phyloP scores from a whole-genome alignment of 2,888 invertebrate genomes.

The Drosophila anomelani region DNA sequence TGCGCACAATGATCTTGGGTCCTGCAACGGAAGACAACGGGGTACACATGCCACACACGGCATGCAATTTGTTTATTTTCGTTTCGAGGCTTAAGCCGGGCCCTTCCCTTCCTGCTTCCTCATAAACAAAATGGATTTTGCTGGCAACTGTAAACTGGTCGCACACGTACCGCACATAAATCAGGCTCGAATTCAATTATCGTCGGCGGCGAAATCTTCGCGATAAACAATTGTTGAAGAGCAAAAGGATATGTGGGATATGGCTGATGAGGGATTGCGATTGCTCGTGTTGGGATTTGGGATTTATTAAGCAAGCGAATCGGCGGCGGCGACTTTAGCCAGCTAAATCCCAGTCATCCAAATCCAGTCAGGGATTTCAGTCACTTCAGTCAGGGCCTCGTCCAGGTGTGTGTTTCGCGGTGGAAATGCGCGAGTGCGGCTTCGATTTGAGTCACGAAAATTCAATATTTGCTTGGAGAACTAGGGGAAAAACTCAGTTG shows the following conservation, averaged over 20 bases:
- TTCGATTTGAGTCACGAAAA: slow-evolving; percentile 19
- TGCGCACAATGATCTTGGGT: slow-evolving; percentile 91
- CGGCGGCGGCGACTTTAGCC: slow-evolving; percentile 13
- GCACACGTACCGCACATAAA: slow-evolving; percentile 66
- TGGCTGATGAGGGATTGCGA: background rate
- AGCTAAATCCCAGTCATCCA: slow-evolving; percentile 8
- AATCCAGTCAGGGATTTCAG: slow-evolving; percentile 19
- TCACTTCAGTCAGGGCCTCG: background rate
- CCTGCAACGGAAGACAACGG: slow-evolving; percentile 74
- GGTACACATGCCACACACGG: background rate
- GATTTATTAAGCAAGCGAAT: slow-evolving; percentile 29
- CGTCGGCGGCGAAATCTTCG: slow-evolving; percentile 23
- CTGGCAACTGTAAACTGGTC: slow-evolving; percentile 20
- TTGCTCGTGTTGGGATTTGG: slow-evolving; percentile 22
- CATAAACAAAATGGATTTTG: slow-evolving; percentile 31
- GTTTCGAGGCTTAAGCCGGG: background rate
- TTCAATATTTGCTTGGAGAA: slow-evolving; percentile 2
- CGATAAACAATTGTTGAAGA: slow-evolving; percentile 31
- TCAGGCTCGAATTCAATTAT: slow-evolving; percentile 70
- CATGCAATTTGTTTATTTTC: slow-evolving; percentile 16
- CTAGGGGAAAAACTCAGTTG: background rate
- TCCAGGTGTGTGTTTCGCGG: slow-evolving; percentile 10
- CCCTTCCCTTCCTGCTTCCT: background rate
- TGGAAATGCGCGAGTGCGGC: background rate
- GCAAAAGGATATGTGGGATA: background rate